A percentile compares a stretch with the other conserved stretches of the same genome.
Conservation (phyloP, 2,113 vertebrate species). For the Istiophorus platypterus region DNA sequence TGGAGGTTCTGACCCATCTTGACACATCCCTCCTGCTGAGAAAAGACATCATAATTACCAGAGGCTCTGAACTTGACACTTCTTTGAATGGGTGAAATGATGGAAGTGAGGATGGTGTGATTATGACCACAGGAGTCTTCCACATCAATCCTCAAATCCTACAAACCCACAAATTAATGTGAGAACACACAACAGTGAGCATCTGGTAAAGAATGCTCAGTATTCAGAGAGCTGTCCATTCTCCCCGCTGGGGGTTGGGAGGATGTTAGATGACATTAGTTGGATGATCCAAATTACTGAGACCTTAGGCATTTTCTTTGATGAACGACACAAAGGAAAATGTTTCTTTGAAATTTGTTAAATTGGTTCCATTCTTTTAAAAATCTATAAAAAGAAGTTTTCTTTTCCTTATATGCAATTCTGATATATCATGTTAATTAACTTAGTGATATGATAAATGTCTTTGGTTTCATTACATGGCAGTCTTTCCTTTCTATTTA, state of each 20-base stretch:
- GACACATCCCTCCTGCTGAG: constrained; percentile 36
- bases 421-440: too few relatives aligned
- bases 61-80: constrained; percentile 71
- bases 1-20: constrained; percentile 44
- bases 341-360: not conserved
- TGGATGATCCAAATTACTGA: constrained; percentile 8
- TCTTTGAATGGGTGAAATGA: constrained; percentile 68
- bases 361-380: not conserved
- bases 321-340: not conserved
- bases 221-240: constrained; percentile 11
- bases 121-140: constrained; percentile 33
- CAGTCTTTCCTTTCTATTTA: not conserved
- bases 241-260: too few relatives aligned
- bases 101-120: constrained; percentile 57
- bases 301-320: not conserved
- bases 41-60: constrained; percentile 64
- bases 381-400: too few relatives aligned
- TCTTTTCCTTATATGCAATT: too few relatives aligned
- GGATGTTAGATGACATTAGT: too few relatives aligned
- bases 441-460: not conserved
- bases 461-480: not conserved
- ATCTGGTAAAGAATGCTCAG: constrained; percentile 30
- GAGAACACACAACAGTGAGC: constrained; percentile 58
- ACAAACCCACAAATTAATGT: constrained; percentile 70
- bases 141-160: constrained; percentile 58